Evolutionary conservation across 2,113 vertebrate genomes (phyloP).

Genomic region (Mesocricetus auratus): DNA sequence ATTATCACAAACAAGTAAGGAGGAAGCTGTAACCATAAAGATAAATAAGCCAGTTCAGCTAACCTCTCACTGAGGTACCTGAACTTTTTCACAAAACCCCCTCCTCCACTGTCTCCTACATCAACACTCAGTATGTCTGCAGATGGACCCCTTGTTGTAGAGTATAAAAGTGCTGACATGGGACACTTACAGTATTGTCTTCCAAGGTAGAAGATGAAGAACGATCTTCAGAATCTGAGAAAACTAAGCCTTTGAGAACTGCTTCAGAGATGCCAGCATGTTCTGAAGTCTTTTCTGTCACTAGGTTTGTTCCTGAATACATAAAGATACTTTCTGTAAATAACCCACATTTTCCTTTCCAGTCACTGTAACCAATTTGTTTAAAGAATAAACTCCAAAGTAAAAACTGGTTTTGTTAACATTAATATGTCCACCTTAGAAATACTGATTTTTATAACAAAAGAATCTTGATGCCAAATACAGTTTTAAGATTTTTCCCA

Average conservation of each 20-base stretch:
- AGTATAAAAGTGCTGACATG: conserved; percentile 99
- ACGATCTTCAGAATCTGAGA: background rate
- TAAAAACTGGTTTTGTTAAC: conserved; percentile 70
- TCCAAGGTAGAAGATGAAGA: conserved; percentile 98
- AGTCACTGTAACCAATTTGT: conserved; percentile 58
- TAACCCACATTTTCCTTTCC: conserved; percentile 75
- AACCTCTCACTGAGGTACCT: background rate
- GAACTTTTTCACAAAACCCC: background rate
- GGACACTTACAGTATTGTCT: conserved; percentile 97
- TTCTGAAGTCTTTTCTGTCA: conserved; percentile 9
- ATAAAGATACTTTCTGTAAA: conserved; percentile 90
- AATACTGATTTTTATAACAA: conserved; percentile 52
- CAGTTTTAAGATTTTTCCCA: conserved; percentile 66
- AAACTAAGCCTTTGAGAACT: conserved; percentile 47
- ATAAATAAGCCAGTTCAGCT: background rate
- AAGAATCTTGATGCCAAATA: conserved; percentile 50
- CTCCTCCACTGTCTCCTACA: background rate
- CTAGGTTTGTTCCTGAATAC: conserved; percentile 59
- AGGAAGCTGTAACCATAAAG: background rate
- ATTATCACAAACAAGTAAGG: background rate
- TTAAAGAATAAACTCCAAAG: conserved; percentile 68
- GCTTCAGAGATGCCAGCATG: conserved; percentile 15
- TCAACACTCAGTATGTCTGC: conserved; percentile 91
- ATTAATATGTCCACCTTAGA: conserved; percentile 49
- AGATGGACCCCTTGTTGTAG: conserved; percentile 97